Conservation (phyloP, 2,888 invertebrate species). For the Podotricha telesiphe region DNA sequence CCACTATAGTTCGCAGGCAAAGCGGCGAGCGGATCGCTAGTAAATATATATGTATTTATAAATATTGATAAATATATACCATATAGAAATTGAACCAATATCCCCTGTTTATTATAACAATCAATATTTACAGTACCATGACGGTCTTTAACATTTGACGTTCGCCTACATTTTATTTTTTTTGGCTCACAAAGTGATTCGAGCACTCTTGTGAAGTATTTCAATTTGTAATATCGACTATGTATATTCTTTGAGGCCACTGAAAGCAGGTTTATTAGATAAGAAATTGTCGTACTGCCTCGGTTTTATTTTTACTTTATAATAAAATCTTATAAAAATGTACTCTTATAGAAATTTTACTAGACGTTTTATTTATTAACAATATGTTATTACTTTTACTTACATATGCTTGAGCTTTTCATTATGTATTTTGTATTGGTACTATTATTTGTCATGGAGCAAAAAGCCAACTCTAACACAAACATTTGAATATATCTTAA, state of each 20-base stretch:
- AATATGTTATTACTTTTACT: background rate
- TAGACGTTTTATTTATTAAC: background rate
- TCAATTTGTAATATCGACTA: slow-evolving; percentile 1
- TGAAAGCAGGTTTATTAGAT: slow-evolving; percentile 18
- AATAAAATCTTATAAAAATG: slow-evolving; percentile 21
- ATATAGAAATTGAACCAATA: background rate
- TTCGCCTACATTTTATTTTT: background rate
- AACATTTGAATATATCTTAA: too few species aligned
- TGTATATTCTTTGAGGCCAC: slow-evolving; percentile 10
- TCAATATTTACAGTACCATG: background rate
- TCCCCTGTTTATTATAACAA: background rate
- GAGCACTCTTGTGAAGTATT: slow-evolving; percentile 14
- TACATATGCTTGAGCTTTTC: too few species aligned
- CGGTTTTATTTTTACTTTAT: slow-evolving; percentile 13
- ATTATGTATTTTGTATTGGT: too few species aligned
- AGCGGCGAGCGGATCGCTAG: too few species aligned
- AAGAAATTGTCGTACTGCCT: slow-evolving; percentile 12
- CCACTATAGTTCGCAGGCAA: too few species aligned
- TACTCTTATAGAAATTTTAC: slow-evolving; percentile 13
- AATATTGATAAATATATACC: background rate
- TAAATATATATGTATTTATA: too few species aligned
- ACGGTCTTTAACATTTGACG: background rate
- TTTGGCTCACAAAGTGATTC: background rate
- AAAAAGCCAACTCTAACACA: too few species aligned
- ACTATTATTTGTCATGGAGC: too few species aligned